Evolutionary conservation across 1,140 invertebrate genomes (phyloP).

Genomic region (Lutraria rhynchaena): DNA sequence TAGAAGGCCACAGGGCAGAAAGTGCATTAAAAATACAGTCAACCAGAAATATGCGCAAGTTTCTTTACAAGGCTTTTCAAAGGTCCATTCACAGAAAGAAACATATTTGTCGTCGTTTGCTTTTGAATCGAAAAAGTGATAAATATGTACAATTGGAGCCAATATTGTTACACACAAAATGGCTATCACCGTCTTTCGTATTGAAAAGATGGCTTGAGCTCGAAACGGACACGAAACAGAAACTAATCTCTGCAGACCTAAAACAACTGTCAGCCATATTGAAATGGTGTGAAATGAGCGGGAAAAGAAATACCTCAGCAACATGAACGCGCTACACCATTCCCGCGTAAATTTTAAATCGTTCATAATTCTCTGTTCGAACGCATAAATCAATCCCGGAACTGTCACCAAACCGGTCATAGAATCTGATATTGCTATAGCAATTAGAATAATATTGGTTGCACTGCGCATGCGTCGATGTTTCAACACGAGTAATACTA

Average conservation of each 20-base stretch:
- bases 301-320: conserved; percentile 29
- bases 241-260: conserved; percentile 52
- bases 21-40: conserved; percentile 31
- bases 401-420: conserved; percentile 46
- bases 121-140: conserved; percentile 36
- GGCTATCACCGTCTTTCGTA: conserved; percentile 15
- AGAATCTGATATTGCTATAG: conserved; percentile 45
- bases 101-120: background rate
- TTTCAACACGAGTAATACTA: conserved; percentile 25
- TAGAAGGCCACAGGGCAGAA: conserved; percentile 38
- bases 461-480: conserved; percentile 38
- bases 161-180: background rate
- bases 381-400: conserved; percentile 23
- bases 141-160: conserved; percentile 45
- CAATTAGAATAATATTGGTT: conserved; percentile 39
- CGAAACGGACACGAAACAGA: conserved; percentile 47
- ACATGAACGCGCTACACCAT: conserved; percentile 43
- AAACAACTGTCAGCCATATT: conserved; percentile 52
- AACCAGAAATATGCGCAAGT: conserved; percentile 48
- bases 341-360: conserved; percentile 7
- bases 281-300: conserved; percentile 52
- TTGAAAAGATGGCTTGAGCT: conserved; percentile 31
- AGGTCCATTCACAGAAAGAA: conserved; percentile 22
- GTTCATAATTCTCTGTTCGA: background rate
- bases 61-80: conserved; percentile 12